Evolutionary conservation across 2,888 invertebrate species (phyloP).

Genomic region (Phalangium opilio): DNA sequence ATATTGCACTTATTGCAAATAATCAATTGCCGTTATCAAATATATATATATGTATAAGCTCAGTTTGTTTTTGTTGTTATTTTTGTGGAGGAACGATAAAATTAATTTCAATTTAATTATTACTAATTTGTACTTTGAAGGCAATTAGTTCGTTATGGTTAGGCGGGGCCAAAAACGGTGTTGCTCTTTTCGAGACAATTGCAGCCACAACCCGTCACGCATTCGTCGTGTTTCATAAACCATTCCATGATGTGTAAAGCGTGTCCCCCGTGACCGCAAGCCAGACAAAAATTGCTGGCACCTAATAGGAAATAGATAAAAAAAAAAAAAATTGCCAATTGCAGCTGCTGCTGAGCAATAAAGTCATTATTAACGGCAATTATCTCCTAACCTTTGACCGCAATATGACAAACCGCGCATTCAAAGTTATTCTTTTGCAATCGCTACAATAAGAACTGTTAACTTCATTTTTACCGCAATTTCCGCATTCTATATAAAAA

Average conservation of each 20-base stretch:
- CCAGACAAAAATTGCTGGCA: conserved; percentile 61
- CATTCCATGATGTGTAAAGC: conserved; percentile 65
- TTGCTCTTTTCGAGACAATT: conserved; percentile 43
- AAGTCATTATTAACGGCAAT: too few relatives aligned
- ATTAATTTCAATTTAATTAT: too few relatives aligned
- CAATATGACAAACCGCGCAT: conserved; percentile 69
- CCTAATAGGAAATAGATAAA: conserved; percentile 22
- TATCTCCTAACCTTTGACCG: conserved; percentile 52
- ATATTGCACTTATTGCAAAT: too few relatives aligned
- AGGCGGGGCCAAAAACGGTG: neutral
- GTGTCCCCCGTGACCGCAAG: conserved; percentile 90
- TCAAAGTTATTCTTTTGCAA: conserved; percentile 60
- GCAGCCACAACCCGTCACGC: conserved; percentile 88
- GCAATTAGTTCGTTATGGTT: too few relatives aligned
- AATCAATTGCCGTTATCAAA: too few relatives aligned
- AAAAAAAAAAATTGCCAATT: too few relatives aligned
- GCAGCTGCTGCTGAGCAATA: too few relatives aligned
- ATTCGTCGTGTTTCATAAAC: conserved; percentile 58
- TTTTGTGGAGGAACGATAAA: too few relatives aligned
- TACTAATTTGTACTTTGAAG: too few relatives aligned
- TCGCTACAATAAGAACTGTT: conserved; percentile 46
- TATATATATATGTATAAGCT: too few relatives aligned
- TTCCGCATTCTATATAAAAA: conserved; percentile 53
- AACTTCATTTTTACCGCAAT: conserved; percentile 44
- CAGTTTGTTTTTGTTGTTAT: too few relatives aligned